Evolutionary conservation across 2,797 vertebrate genomes (phyloP).

Genomic region (Acanthurus tractus): DNA sequence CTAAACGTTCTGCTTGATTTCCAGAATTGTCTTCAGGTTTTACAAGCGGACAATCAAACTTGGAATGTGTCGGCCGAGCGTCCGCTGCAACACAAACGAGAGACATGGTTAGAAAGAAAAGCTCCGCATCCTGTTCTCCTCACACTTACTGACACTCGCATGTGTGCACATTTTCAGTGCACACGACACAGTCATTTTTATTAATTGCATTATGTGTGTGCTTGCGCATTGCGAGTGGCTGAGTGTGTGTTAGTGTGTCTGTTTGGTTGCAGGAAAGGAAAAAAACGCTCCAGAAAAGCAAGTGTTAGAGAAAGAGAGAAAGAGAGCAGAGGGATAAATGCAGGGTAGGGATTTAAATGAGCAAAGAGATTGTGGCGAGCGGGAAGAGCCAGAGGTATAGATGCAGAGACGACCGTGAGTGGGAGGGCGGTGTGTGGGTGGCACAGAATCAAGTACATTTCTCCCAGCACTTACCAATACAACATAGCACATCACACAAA

Average conservation of each 20-base stretch:
- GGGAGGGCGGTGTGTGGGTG: slow-evolving; percentile 86
- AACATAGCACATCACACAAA: slow-evolving; percentile 81
- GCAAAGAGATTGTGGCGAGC: slow-evolving; percentile 82
- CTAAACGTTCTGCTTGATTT: slow-evolving; percentile 58
- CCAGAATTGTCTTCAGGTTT: slow-evolving; percentile 54
- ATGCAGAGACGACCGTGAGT: slow-evolving; percentile 86
- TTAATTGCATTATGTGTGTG: slow-evolving; percentile 43
- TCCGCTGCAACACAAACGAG: slow-evolving; percentile 79
- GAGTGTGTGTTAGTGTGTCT: slow-evolving; percentile 49
- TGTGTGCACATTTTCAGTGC: not conserved
- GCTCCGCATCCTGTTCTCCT: slow-evolving; percentile 5
- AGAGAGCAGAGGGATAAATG: slow-evolving; percentile 77
- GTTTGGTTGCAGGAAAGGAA: slow-evolving; percentile 56
- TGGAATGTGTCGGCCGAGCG: slow-evolving; percentile 46
- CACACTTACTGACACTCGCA: slow-evolving; percentile 9
- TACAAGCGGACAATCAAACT: slow-evolving; percentile 37
- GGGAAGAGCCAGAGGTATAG: slow-evolving; percentile 88
- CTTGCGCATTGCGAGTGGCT: not conserved
- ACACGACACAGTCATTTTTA: slow-evolving; percentile 22
- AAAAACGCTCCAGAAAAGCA: slow-evolving; percentile 68
- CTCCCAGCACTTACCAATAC: slow-evolving; percentile 88
- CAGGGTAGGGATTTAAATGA: slow-evolving; percentile 84
- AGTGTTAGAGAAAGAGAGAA: slow-evolving; percentile 39
- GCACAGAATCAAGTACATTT: slow-evolving; percentile 88
- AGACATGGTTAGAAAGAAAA: slow-evolving; percentile 55